phyloP scores from a whole-genome alignment of 2,113 vertebrate genomes.

The Chunga burmeisteri region DNA sequence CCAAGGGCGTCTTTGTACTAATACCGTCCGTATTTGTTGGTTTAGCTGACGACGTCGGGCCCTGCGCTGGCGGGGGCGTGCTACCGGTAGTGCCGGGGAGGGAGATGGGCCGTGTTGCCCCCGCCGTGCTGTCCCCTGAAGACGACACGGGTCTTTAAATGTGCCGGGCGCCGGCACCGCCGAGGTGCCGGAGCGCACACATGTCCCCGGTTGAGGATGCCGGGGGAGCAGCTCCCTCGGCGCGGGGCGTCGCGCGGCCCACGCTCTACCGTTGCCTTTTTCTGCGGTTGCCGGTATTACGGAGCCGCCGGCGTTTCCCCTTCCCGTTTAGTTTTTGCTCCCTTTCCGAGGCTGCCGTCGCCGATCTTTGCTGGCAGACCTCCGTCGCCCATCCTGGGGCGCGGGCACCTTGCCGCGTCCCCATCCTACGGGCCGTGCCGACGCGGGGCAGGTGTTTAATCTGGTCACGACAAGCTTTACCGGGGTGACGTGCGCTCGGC shows the following conservation, averaged over 20 bases:
- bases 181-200: too few species aligned
- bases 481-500: not conserved
- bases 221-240: not conserved
- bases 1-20: constrained; percentile 75
- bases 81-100: not conserved
- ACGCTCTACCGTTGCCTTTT: not conserved
- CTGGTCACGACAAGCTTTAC: not conserved
- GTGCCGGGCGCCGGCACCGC: not conserved
- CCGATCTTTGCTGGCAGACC: not conserved
- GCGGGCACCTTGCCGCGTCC: not conserved
- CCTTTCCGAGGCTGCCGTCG: not conserved
- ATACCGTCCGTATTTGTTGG: constrained; percentile 69
- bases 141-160: accelerated
- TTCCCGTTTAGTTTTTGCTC: not conserved
- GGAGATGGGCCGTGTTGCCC: too few species aligned
- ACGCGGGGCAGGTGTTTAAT: not conserved
- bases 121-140: not conserved
- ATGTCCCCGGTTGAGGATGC: not conserved
- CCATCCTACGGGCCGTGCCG: accelerated
- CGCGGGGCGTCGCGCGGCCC: too few species aligned
- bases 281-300: not conserved
- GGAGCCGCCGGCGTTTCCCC: not conserved
- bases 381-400: not conserved
- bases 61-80: constrained; percentile 14
- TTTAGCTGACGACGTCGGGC: constrained; percentile 63